phyloP scores from a whole-genome alignment of 2,888 invertebrate genomes.

The Clusia tigrina region DNA sequence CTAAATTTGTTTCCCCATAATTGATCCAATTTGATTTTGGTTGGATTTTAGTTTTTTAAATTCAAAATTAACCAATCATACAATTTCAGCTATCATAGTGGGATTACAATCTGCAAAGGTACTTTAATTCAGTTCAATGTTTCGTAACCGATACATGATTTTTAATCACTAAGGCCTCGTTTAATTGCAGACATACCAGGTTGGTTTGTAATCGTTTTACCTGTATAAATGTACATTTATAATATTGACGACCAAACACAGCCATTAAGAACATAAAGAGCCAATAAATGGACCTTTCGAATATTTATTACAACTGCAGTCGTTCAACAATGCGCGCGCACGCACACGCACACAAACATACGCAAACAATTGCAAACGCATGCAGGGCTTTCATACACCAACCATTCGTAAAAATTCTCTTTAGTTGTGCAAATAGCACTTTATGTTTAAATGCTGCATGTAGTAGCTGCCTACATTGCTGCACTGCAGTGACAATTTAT shows the following conservation, averaged over 20 bases:
- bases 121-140: too few species aligned
- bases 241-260: conserved; percentile 17
- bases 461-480: conserved; percentile 5
- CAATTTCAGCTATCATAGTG: too few species aligned
- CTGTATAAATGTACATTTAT: neutral
- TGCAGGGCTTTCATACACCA: neutral
- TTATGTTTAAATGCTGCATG: neutral
- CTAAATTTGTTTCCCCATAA: too few species aligned
- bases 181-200: too few species aligned
- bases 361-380: conserved; percentile 3
- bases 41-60: too few species aligned
- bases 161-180: too few species aligned
- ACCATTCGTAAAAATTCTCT: neutral
- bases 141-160: too few species aligned
- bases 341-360: neutral
- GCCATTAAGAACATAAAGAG: conserved; percentile 40
- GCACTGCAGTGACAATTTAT: conserved; percentile 36
- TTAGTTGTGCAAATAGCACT: conserved; percentile 7
- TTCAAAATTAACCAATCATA: too few species aligned
- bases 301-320: conserved; percentile 56
- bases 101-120: too few species aligned
- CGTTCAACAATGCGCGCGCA: neutral
- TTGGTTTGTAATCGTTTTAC: neutral
- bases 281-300: conserved; percentile 46
- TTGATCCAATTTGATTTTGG: too few species aligned